Evolutionary conservation across 2,888 invertebrate genomes (phyloP).

Genomic region (Mantis religiosa): DNA sequence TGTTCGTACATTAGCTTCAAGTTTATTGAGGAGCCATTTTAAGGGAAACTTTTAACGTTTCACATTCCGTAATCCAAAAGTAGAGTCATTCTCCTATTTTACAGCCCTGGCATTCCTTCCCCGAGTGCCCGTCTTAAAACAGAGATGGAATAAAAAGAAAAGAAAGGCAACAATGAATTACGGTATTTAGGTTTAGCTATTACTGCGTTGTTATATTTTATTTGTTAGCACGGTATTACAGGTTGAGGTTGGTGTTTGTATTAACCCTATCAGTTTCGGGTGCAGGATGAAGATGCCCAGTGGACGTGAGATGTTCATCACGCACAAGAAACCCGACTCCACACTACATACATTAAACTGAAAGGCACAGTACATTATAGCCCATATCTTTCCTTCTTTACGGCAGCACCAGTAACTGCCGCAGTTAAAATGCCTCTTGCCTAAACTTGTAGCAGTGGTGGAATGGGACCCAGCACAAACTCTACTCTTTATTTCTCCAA

Average conservation of each 20-base stretch:
- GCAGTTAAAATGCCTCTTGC: neutral
- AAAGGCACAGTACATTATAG: neutral
- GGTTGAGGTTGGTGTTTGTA: neutral
- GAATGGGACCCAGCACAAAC: neutral
- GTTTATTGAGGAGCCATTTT: neutral
- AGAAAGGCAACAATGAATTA: neutral
- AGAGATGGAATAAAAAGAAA: neutral
- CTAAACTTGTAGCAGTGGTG: neutral
- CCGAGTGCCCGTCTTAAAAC: neutral
- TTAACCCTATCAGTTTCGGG: neutral
- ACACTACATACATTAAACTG: neutral
- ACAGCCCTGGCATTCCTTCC: neutral
- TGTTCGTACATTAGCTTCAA: neutral
- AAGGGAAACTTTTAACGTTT: neutral
- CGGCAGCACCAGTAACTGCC: neutral
- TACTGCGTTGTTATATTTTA: neutral
- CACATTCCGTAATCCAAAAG: neutral
- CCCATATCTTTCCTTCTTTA: slow-evolving; percentile 11
- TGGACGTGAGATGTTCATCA: neutral
- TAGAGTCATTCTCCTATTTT: neutral
- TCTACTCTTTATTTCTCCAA: neutral
- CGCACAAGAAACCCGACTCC: neutral
- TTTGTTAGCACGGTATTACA: neutral
- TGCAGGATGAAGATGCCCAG: neutral
- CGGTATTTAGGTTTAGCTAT: neutral